Conservation (phyloP, 2,113 vertebrate genomes). For the Cheirogaleus medius region DNA sequence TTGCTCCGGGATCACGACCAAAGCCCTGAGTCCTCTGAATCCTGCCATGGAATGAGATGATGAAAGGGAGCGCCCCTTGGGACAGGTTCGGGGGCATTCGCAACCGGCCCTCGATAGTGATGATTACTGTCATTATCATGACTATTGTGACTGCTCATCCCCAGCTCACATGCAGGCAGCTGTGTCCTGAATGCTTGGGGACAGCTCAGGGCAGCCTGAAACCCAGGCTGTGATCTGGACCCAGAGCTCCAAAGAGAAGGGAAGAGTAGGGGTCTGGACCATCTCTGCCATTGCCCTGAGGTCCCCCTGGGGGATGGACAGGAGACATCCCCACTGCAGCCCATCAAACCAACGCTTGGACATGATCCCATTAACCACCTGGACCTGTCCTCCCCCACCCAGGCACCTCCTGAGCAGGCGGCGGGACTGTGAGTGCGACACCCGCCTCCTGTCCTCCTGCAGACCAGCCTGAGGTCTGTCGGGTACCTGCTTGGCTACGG, state of each 20-base stretch:
- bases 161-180: background rate
- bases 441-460: background rate
- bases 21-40: background rate
- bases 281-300: background rate
- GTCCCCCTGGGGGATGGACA: background rate
- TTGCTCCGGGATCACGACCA: background rate
- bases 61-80: background rate
- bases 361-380: background rate
- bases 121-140: background rate
- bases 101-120: background rate
- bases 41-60: background rate
- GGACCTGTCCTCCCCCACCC: background rate
- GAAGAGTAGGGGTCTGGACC: background rate
- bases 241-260: background rate
- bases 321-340: background rate
- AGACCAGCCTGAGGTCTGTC: background rate
- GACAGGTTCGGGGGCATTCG: background rate
- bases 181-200: background rate
- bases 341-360: background rate
- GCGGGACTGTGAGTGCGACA: accelerated
- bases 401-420: background rate
- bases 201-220: background rate
- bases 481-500: background rate
- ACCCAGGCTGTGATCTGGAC: background rate
- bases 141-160: background rate